Percentiles rank a stretch among this genome's conserved stretches.
phyloP scores from a whole-genome alignment of 2,888 invertebrate species.

The Drosophila mulleri region DNA sequence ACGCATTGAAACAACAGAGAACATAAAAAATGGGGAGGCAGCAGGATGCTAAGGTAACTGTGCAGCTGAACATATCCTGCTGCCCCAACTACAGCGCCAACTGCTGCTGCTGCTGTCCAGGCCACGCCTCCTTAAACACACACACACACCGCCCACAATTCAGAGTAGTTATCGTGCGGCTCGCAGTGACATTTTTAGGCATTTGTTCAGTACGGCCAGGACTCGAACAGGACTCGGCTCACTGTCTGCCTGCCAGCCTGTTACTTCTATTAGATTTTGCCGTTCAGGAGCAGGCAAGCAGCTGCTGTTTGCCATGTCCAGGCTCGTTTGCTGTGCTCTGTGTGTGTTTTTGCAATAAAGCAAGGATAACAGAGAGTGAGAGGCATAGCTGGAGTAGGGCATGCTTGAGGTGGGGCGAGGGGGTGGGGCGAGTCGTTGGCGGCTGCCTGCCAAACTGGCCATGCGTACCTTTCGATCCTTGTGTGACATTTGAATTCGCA shows the following conservation, averaged over 20 bases:
- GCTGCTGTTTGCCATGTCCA: conserved; percentile 65
- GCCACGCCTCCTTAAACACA: neutral
- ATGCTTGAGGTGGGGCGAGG: neutral
- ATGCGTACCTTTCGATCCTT: conserved; percentile 79
- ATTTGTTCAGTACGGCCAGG: conserved; percentile 53
- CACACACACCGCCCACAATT: conserved; percentile 40
- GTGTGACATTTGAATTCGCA: conserved; percentile 80
- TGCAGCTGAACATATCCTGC: neutral
- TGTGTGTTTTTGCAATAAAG: conserved; percentile 76
- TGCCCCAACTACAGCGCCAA: neutral
- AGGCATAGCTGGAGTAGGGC: neutral
- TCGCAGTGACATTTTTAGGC: conserved; percentile 78
- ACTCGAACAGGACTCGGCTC: conserved; percentile 20
- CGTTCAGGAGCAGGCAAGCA: conserved; percentile 54
- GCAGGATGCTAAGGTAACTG: conserved; percentile 1
- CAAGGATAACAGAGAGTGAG: conserved; percentile 19
- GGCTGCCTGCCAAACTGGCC: conserved; percentile 54
- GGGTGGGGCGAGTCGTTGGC: no score
- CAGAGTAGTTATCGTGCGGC: conserved; percentile 68
- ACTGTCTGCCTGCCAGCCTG: conserved; percentile 36
- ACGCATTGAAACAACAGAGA: conserved; percentile 45
- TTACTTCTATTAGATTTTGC: conserved; percentile 72
- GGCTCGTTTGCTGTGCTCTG: conserved; percentile 25
- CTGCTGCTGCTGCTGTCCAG: conserved; percentile 1
- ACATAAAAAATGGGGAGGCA: neutral